Evolutionary conservation across 1,140 invertebrate species (phyloP).

Genomic region (Arion vulgaris): DNA sequence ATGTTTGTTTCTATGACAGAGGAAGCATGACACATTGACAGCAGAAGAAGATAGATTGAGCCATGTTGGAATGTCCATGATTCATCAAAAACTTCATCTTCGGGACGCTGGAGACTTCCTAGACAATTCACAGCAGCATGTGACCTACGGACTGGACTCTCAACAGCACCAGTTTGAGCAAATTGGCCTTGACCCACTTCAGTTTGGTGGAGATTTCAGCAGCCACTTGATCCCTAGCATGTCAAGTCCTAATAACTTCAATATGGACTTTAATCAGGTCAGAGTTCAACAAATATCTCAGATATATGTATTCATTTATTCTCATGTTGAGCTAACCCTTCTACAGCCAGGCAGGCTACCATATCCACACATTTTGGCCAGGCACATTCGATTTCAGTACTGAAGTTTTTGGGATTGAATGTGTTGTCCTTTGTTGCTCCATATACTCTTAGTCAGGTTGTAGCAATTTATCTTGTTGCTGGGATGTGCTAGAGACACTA

Average conservation of each 20-base stretch:
- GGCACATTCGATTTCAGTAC: too few species aligned
- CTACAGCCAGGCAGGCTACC: too few species aligned
- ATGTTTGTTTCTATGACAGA: not conserved
- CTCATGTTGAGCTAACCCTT: too few species aligned
- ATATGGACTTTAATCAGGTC: conserved; percentile 72
- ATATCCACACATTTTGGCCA: too few species aligned
- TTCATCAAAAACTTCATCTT: conserved; percentile 22
- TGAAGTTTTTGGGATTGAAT: too few species aligned
- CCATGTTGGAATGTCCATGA: conserved; percentile 23
- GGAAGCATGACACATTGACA: conserved; percentile 28
- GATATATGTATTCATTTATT: too few species aligned
- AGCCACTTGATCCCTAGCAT: conserved; percentile 71
- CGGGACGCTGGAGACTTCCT: conserved; percentile 31
- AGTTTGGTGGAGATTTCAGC: conserved; percentile 71
- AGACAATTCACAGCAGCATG: not conserved
- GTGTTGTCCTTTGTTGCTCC: too few species aligned
- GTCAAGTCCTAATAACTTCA: conserved; percentile 72
- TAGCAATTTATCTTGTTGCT: too few species aligned
- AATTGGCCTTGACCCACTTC: conserved; percentile 64
- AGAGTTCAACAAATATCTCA: too few species aligned
- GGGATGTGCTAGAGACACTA: too few species aligned
- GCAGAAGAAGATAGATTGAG: conserved; percentile 33
- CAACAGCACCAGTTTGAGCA: conserved; percentile 47
- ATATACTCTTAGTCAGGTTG: too few species aligned
- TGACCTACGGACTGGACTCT: not conserved